These are phyloP conservation scores for Alosa alosa DNA, from an alignment of 2,113 vertebrate genomes.

Conservation along the genomic window DNA sequence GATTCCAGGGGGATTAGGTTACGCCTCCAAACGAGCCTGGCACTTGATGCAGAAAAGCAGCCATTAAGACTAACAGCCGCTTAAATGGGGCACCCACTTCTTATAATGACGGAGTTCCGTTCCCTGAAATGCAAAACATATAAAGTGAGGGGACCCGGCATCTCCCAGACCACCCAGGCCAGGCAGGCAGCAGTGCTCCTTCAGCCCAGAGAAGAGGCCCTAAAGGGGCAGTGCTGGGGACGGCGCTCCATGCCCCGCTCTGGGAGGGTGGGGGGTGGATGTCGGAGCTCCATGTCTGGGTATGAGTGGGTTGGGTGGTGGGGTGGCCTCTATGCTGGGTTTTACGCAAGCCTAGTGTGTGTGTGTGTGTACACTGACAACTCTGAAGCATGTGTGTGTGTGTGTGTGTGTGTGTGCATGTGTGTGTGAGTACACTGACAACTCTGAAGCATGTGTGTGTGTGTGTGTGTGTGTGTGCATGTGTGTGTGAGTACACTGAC, in stretches of 20 bases:
- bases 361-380: too few species aligned
- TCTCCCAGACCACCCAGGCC: slow-evolving; percentile 41
- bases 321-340: too few species aligned
- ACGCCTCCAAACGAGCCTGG: slow-evolving; percentile 12
- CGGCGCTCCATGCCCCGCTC: too few species aligned
- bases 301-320: too few species aligned
- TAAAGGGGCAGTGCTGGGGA: neutral
- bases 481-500: too few species aligned
- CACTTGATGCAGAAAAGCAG: slow-evolving; percentile 23
- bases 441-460: neutral
- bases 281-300: too few species aligned
- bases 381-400: too few species aligned
- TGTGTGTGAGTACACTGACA: too few species aligned
- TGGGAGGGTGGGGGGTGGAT: too few species aligned
- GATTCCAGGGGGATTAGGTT: slow-evolving; percentile 47
- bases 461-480: neutral
- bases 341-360: too few species aligned
- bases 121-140: slow-evolving; percentile 52
- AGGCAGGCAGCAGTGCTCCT: neutral
- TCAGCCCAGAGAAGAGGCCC: too few species aligned
- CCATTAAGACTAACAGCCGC: slow-evolving; percentile 46
- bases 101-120: slow-evolving; percentile 51
- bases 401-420: too few species aligned
- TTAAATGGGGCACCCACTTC: slow-evolving; percentile 52
- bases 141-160: slow-evolving; percentile 32